Evolutionary conservation across 2,113 vertebrate species (phyloP).

Genomic region (Probosciger aterrimus): DNA sequence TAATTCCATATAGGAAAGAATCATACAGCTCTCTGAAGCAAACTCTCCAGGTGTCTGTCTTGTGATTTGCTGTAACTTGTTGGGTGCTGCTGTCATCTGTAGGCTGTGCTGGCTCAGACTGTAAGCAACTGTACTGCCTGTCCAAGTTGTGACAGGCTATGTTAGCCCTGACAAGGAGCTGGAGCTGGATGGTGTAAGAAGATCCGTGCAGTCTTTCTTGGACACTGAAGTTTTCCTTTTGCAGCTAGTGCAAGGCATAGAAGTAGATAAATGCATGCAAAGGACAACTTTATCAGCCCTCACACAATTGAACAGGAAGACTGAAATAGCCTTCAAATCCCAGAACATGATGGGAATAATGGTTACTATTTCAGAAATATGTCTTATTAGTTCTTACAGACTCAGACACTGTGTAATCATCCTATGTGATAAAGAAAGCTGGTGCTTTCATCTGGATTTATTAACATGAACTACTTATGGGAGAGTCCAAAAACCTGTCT

Average conservation of each 20-base stretch:
- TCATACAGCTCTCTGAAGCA: background rate
- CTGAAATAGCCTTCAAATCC: background rate
- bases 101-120: background rate
- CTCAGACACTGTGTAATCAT: background rate
- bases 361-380: background rate
- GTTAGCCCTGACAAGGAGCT: background rate
- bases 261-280: background rate
- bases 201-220: background rate
- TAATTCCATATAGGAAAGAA: background rate
- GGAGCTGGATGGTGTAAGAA: background rate
- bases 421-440: background rate
- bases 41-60: background rate
- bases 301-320: accelerated
- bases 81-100: conserved; percentile 8
- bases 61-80: background rate
- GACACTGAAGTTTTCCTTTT: background rate
- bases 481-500: background rate
- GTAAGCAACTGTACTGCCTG: background rate
- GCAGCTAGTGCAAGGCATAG: background rate
- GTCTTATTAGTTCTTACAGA: background rate
- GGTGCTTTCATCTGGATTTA: background rate
- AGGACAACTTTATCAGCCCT: background rate
- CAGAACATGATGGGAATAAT: background rate
- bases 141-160: background rate
- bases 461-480: background rate